phyloP scores from a whole-genome alignment of 2,888 invertebrate species.

The Osedax frankpressi region DNA sequence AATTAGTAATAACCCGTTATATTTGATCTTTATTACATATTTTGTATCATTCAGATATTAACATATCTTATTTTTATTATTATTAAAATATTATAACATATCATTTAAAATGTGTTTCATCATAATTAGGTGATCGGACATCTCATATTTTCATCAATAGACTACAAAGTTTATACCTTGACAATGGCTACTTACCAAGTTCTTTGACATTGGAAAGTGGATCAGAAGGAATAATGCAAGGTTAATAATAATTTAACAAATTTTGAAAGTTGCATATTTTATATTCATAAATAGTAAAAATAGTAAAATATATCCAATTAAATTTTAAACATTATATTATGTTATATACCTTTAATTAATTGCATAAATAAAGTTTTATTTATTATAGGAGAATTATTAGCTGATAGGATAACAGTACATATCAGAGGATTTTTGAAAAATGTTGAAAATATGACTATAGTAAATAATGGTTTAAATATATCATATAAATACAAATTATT shows the following conservation, averaged over 20 bases:
- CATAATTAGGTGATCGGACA: constrained; percentile 28
- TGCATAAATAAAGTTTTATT: not conserved
- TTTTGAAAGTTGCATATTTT: no score
- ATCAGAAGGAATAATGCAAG: constrained; percentile 30
- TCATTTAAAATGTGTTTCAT: no score
- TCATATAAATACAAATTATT: not conserved
- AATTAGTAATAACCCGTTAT: no score
- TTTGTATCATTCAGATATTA: no score
- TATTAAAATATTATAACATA: no score
- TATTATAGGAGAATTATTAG: constrained; percentile 27
- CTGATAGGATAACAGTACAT: constrained; percentile 31
- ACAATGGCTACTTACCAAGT: constrained; percentile 29
- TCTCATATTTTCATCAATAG: constrained; percentile 31
- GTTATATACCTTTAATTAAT: no score
- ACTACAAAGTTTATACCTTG: constrained; percentile 31
- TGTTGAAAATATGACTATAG: constrained; percentile 33
- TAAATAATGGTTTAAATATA: constrained; percentile 29
- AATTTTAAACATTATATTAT: no score
- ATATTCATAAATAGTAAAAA: no score
- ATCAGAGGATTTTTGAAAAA: constrained; percentile 31
- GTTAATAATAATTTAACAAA: no score
- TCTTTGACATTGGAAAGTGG: constrained; percentile 31
- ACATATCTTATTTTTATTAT: no score
- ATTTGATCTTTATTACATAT: no score
- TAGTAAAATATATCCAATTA: no score